Evolutionary conservation across 2,888 invertebrate genomes (phyloP), one percentile per base, ranked within the genome.

Genomic region (Dusona sp.): DNA sequence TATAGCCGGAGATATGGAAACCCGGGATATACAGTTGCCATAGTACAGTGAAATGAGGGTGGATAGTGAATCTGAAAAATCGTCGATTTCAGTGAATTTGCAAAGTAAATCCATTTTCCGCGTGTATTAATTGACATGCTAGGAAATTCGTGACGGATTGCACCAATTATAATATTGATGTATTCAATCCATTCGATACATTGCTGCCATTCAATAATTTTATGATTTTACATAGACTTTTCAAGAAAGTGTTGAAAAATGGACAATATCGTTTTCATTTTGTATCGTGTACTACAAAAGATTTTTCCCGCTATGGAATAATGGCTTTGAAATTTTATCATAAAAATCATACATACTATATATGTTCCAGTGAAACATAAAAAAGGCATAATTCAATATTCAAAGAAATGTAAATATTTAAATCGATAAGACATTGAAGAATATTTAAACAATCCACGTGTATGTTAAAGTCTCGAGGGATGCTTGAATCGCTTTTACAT

Each of bases 401-500:
- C 11, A 9, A 25, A 57, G 25, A 57, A 25, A 57, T 25, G 22
- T 13, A 13, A 25, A 57, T 25, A 57, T 57, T 6, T 57, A 3
- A 22, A 13, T 13, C n/a, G 13, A 57, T 57, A 0, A 29, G 16
- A 61, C 16, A 16, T 29, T 61, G 4, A 19, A 25, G 29, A 70
- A 45, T 29, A 48, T 48, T 45, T 51, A 2, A 25, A 13, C 1
- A 61, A 29, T 61, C 16, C 61, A 33, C n/a, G 33, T 72, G 33
- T 33, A 48, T n/a, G 51, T 36, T n/a, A 70, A 16, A 16, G 68
- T 61, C 61, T 82, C 7, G 45, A 48, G 13, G 61, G 61, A 61
- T n/a, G 19, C 48, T 77, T 2, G 61, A 77, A 77, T 75, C 25
- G 48, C 36, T 82, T 77, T 61, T n/a, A 42, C 51, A 75, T 45